Evolutionary conservation across 1,140 invertebrate species (phyloP), one percentile per base, ranked within the genome.

Genomic region (Drosophila guanche): DNA sequence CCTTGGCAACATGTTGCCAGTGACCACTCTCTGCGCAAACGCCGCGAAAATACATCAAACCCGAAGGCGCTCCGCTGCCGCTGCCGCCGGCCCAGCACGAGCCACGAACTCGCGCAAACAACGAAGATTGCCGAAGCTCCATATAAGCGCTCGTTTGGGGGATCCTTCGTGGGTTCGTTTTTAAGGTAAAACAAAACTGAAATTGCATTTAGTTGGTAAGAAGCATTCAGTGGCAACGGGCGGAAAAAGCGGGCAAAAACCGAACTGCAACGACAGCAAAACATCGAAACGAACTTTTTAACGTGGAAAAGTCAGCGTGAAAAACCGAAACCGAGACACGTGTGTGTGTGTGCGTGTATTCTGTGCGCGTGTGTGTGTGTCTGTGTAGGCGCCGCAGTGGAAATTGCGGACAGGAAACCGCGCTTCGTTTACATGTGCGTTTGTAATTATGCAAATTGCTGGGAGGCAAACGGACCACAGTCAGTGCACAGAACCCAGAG

Each of bases 391-490:
- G 43, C 29, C 60, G 57, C 50, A 52, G 51, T 52, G 52, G n/a
- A 62, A 53, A 45, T 61, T 61, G 50, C 58, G 58, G 58, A 46
- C 71, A 66, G 69, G 54, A 62, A 59, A 62, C 55, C 61, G 59
- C 68, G 51, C 58, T 63, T 80, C 66, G 54, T 16, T 70, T 69
- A 69, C 79, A 76, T 84, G 76, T 84, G 81, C 76, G 77, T 81
- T 86, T 74, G 77, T 74, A 85, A 86, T 85, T 85, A 85, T 85
- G 80, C 81, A 86, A 85, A 85, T 85, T 63, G 80, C 65, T 70
- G 70, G 59, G 22, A 23, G 53, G 59, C 57, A 68, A 47, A 27
- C 25, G 5, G 16, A 20, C 16, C 33, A 10, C 10, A 37, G 10
- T 1, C 10, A 12, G 33, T 20, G 16, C 16, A 20, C 16, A 20